Evolutionary conservation across 2,113 vertebrate species (phyloP), one percentile per base, ranked within the genome.

Genomic region (Mustela nigripes): DNA sequence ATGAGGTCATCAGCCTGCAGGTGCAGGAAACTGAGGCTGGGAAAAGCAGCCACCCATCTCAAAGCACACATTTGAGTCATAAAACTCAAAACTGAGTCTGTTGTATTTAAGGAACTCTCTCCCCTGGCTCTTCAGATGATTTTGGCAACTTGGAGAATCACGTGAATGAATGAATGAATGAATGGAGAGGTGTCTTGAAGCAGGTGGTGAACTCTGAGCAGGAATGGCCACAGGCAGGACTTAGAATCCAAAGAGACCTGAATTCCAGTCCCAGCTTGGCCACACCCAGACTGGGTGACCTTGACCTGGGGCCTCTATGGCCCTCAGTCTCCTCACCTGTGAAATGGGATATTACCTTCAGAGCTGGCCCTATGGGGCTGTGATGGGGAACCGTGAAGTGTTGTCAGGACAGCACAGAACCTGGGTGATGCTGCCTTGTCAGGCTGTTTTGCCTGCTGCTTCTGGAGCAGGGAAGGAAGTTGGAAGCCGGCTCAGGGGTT

Each of bases 381-480:
- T 1, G 15, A 7, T 31, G 0, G 10, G n/a, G 7, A 28, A 56
- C 67, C 7, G 2, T 1, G 28, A 85, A 50, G 31, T 21, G 8
- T 14, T 22, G 1, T 16, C 22, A 12, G 31, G 63, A 94, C 28
- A 83, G 36, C 60, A 21, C 22, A 48, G 62, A 56, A 9, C 21
- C 7, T 7, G 10, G 24, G 71, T 5, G 31, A 42, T 2, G 1
- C 21, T 26, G 87, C n/a, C 18, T 31, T 5, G 7, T 24, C 21
- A 3, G 53, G 24, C 16, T 80, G 26, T 65, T 93, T 63, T 89
- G 58, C 28, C 90, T 93, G 80, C 76, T 5, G 31, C 36, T 78
- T 93, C 85, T 11, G 11, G 82, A 88, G 84, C 69, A 0, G 0
- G 56, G 84, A 93, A 95, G 97, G 95, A 97, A 97, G 79, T n/a